Percentiles rank a stretch among this genome's conserved stretches.
phyloP scores from a whole-genome alignment of 2,113 vertebrate genomes.

The Larimichthys polyactis region DNA sequence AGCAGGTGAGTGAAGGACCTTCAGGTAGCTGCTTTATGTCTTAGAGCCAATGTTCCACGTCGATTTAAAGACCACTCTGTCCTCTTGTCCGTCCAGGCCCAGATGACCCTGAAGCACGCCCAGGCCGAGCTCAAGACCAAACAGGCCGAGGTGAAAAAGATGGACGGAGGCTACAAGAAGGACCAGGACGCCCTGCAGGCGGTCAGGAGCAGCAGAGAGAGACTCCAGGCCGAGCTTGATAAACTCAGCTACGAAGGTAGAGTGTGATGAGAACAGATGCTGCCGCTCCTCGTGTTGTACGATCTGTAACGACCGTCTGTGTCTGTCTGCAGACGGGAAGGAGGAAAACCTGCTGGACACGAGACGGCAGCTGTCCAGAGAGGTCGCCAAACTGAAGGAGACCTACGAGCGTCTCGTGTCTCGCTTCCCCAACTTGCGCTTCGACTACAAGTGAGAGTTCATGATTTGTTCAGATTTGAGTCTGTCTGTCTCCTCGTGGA shows the following conservation, averaged over 20 bases:
- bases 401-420: constrained; percentile 86
- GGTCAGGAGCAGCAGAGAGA: constrained; percentile 84
- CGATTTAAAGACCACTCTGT: background rate
- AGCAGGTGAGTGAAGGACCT: constrained; percentile 85
- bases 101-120: constrained; percentile 94
- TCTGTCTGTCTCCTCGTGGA: no score
- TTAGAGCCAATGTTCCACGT: background rate
- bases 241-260: constrained; percentile 92
- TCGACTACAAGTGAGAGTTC: constrained; percentile 91
- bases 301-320: background rate
- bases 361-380: constrained; percentile 83
- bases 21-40: background rate
- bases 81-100: constrained; percentile 81
- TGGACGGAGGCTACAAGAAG: constrained; percentile 91
- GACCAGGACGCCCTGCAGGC: constrained; percentile 86
- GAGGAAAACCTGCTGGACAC: constrained; percentile 87
- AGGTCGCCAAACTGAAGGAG: constrained; percentile 85
- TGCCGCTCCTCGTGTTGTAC: background rate
- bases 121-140: constrained; percentile 92
- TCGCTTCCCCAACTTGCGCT: constrained; percentile 91
- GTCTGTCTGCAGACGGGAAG: constrained; percentile 84
- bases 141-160: constrained; percentile 91
- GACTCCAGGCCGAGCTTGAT: constrained; percentile 87
- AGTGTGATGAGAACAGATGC: background rate
- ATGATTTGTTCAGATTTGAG: no score